phyloP scores from a whole-genome alignment of 1,140 invertebrate genomes.

The Rhopalosiphum maidis region DNA sequence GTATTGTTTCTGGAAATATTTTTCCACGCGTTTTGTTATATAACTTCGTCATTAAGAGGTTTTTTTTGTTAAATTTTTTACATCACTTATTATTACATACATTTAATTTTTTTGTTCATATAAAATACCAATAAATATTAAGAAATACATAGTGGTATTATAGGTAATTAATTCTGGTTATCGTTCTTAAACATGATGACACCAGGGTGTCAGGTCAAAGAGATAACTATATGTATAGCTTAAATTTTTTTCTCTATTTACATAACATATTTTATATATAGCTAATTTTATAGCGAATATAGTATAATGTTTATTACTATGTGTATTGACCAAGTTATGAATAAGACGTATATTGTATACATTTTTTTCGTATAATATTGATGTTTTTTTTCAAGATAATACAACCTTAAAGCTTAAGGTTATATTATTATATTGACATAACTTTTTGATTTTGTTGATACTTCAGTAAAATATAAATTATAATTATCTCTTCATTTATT shows the following conservation, averaged over 20 bases:
- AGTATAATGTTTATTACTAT: neutral
- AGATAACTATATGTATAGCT: neutral
- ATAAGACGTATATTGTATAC: neutral
- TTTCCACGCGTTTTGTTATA: neutral
- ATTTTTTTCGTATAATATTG: neutral
- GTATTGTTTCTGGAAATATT: slow-evolving; percentile 11
- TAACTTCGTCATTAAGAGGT: neutral
- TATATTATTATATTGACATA: neutral
- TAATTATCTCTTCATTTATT: neutral
- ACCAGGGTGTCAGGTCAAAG: neutral
- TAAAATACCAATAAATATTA: neutral
- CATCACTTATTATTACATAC: neutral
- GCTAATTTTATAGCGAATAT: neutral
- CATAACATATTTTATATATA: neutral
- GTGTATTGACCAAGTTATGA: neutral
- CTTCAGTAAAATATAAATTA: neutral
- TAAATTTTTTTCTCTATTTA: neutral
- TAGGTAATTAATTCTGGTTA: neutral
- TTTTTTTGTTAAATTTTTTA: neutral
- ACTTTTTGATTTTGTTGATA: neutral
- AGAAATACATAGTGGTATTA: neutral
- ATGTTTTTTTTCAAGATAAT: neutral
- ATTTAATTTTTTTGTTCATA: neutral
- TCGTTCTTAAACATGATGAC: neutral
- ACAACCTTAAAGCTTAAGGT: neutral